Conservation (phyloP, 2,888 invertebrate genomes). For the Carpatolechia fugitivella region DNA sequence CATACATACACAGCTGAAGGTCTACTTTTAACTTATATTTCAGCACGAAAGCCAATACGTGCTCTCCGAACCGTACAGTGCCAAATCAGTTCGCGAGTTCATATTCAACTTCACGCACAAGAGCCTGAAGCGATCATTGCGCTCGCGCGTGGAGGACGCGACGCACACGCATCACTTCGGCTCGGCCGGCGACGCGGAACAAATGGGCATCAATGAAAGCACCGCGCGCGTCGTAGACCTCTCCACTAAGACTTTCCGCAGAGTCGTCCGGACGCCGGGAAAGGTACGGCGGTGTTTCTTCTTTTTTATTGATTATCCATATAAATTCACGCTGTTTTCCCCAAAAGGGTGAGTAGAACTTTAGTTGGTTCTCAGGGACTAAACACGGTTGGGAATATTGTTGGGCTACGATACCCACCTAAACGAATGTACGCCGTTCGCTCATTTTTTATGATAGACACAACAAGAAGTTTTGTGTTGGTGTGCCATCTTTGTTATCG, state of each 20-base stretch:
- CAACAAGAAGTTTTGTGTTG: too few relatives aligned
- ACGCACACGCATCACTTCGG: conserved; percentile 67
- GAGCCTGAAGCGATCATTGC: conserved; percentile 55
- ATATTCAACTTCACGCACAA: conserved; percentile 74
- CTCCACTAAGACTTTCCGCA: conserved; percentile 82
- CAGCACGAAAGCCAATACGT: conserved; percentile 86
- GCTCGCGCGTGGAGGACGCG: conserved; percentile 54
- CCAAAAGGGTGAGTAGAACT: conserved; percentile 52
- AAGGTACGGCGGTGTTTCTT: conserved; percentile 66
- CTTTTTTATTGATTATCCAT: conserved; percentile 15
- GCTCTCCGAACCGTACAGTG: conserved; percentile 73
- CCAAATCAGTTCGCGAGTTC: conserved; percentile 72
- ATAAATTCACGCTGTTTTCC: conserved; percentile 76
- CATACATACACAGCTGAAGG: too few relatives aligned
- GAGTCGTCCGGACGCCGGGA: conserved; percentile 78
- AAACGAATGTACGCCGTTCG: too few relatives aligned
- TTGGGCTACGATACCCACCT: too few relatives aligned
- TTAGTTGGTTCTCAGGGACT: too few relatives aligned
- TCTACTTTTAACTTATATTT: too few relatives aligned
- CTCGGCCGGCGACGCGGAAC: conserved; percentile 35
- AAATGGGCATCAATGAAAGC: conserved; percentile 35
- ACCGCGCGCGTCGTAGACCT: conserved; percentile 81
- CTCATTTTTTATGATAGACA: too few relatives aligned
- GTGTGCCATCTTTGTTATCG: too few relatives aligned
- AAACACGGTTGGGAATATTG: too few relatives aligned